phyloP scores from a whole-genome alignment of 2,888 invertebrate genomes.

The Mantis religiosa region DNA sequence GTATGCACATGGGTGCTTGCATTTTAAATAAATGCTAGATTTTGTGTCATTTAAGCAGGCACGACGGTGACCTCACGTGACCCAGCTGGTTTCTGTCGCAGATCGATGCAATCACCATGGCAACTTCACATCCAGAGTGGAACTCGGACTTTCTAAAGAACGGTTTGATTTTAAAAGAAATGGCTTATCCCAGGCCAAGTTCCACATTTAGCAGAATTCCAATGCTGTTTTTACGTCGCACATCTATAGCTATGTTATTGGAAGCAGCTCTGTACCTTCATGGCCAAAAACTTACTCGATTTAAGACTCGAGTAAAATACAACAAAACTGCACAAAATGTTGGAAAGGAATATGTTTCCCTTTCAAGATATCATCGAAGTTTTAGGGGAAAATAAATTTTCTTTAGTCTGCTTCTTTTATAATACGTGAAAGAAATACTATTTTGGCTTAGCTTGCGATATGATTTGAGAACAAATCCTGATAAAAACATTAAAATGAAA shows the following conservation, averaged over 20 bases:
- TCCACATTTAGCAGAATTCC: neutral
- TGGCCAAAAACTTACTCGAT: neutral
- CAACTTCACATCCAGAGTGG: conserved; percentile 7
- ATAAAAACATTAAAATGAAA: too few species aligned
- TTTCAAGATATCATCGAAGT: neutral
- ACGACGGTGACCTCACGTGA: conserved; percentile 18
- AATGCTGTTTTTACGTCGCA: neutral
- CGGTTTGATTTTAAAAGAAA: neutral
- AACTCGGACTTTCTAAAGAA: neutral
- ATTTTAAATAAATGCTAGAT: neutral
- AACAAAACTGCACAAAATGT: neutral
- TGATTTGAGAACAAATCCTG: too few species aligned
- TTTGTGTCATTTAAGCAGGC: neutral
- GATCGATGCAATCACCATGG: conserved; percentile 20
- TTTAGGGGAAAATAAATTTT: too few species aligned
- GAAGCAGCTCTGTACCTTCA: neutral
- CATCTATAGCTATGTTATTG: neutral
- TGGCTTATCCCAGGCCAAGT: neutral
- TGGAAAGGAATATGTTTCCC: neutral
- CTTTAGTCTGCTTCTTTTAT: too few species aligned
- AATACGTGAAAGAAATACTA: too few species aligned
- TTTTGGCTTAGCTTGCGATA: too few species aligned
- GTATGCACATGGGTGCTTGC: neutral
- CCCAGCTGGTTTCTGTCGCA: conserved; percentile 17
- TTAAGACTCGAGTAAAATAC: neutral